Evolutionary conservation across 1,140 invertebrate genomes (phyloP).

Genomic region (Paraescarpia echinospica): DNA sequence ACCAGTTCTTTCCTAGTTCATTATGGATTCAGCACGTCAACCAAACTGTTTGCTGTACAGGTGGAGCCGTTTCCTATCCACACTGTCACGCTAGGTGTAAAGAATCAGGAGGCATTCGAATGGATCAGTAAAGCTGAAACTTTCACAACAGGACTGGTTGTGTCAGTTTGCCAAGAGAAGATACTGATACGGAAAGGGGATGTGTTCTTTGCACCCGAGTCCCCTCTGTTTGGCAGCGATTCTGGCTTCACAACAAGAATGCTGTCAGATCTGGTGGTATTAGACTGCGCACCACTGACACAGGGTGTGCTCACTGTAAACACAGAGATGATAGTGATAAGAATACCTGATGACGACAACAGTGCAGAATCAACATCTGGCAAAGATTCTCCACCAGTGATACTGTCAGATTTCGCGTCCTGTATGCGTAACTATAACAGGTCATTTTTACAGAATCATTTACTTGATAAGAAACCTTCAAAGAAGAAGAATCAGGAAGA

Average conservation of each 20-base stretch:
- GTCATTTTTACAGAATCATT: neutral
- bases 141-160: constrained; percentile 39
- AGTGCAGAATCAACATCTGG: constrained; percentile 21
- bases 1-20: constrained; percentile 37
- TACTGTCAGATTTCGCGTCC: neutral
- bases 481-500: neutral
- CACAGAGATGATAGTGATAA: constrained; percentile 42
- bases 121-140: constrained; percentile 36
- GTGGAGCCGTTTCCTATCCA: constrained; percentile 38
- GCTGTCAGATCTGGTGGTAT: constrained; percentile 34
- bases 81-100: constrained; percentile 50
- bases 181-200: constrained; percentile 44
- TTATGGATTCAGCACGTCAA: constrained; percentile 37
- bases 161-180: constrained; percentile 38
- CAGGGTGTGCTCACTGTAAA: constrained; percentile 39
- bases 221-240: constrained; percentile 34
- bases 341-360: constrained; percentile 31
- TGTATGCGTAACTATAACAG: neutral
- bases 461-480: neutral
- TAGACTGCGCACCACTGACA: constrained; percentile 44
- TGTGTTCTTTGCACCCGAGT: constrained; percentile 40
- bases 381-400: neutral
- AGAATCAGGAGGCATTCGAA: constrained; percentile 36
- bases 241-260: neutral
- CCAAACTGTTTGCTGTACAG: constrained; percentile 35